A percentile compares a stretch with the other conserved stretches of the same genome.
Conservation (phyloP, 1,140 invertebrate genomes). For the Meloidogyne floridensis region DNA sequence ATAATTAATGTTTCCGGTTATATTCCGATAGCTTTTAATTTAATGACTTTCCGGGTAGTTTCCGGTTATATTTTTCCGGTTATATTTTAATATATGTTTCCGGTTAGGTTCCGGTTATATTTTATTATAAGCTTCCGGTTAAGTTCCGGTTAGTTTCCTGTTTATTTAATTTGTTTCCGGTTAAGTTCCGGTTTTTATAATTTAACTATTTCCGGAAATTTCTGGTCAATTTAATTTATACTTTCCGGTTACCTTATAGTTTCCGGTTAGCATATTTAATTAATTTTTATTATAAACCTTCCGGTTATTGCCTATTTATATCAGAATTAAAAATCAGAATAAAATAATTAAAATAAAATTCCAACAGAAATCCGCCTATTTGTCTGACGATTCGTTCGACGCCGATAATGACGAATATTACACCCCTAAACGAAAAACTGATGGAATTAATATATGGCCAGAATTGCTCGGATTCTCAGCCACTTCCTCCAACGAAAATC, state of each 20-base stretch:
- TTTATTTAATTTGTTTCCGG: too few species aligned
- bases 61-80: too few species aligned
- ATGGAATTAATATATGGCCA: slow-evolving; percentile 30
- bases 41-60: too few species aligned
- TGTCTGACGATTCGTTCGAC: neutral
- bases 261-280: neutral
- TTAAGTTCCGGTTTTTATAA: too few species aligned
- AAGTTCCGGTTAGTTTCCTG: too few species aligned
- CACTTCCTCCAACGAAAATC: neutral
- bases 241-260: neutral
- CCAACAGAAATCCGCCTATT: neutral
- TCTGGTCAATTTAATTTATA: neutral
- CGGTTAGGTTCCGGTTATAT: too few species aligned
- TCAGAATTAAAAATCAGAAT: too few species aligned
- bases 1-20: slow-evolving; percentile 20
- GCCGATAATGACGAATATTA: neutral
- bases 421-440: slow-evolving; percentile 4
- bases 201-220: too few species aligned
- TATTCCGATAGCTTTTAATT: too few species aligned
- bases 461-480: slow-evolving; percentile 26
- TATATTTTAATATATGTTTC: too few species aligned
- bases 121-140: too few species aligned
- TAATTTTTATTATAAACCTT: neutral
- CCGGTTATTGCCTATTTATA: neutral
- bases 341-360: neutral